phyloP scores from a whole-genome alignment of 1,140 invertebrate genomes.

The Lepidostoma basale region DNA sequence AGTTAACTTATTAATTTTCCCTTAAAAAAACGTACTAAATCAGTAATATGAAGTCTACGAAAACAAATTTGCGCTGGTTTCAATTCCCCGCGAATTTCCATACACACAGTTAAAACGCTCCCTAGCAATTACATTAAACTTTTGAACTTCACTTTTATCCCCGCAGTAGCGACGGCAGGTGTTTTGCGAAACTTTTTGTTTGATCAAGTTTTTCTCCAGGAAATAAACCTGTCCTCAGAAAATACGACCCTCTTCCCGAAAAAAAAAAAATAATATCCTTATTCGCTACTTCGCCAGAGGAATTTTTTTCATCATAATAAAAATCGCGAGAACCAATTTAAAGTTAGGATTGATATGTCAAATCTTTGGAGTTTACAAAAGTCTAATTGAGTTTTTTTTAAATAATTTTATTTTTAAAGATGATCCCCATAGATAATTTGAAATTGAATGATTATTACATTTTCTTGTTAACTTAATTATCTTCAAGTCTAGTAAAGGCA shows the following conservation, averaged over 20 bases:
- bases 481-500: neutral
- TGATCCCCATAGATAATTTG: neutral
- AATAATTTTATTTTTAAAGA: too few relatives aligned
- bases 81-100: too few relatives aligned
- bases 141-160: neutral
- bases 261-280: slow-evolving; percentile 5
- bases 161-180: neutral
- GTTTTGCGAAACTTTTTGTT: neutral
- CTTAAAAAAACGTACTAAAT: too few relatives aligned
- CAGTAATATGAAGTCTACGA: too few relatives aligned
- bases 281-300: neutral
- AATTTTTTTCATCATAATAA: slow-evolving; percentile 13
- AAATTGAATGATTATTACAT: neutral
- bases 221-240: neutral
- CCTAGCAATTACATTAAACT: too few relatives aligned
- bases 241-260: neutral
- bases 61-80: too few relatives aligned
- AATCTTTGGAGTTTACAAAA: too few relatives aligned
- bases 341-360: slow-evolving; percentile 17
- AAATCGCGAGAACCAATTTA: slow-evolving; percentile 9
- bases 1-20: too few relatives aligned
- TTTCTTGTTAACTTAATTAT: neutral
- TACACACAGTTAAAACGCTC: too few relatives aligned
- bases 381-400: too few relatives aligned
- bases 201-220: slow-evolving; percentile 2